These are phyloP conservation scores for Drosophila yakuba DNA, from an alignment of 1,140 invertebrate genomes.

Conservation along the genomic window DNA sequence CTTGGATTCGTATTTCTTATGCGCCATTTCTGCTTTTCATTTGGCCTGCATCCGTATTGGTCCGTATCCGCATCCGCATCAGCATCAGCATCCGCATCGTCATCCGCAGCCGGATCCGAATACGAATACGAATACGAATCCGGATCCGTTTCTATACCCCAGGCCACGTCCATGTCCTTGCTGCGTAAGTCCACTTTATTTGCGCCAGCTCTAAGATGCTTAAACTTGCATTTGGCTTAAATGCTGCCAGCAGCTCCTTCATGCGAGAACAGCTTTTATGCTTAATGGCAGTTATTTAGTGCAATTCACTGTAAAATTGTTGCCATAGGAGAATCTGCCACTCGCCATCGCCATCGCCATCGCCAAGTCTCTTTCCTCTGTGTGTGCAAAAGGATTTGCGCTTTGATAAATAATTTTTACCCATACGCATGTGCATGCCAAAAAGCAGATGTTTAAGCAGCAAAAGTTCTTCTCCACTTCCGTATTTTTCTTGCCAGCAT, in stretches of 20 bases:
- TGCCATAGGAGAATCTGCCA: constrained; percentile 67
- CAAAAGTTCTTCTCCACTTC: constrained; percentile 37
- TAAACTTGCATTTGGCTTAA: constrained; percentile 82
- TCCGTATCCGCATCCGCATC: constrained; percentile 12
- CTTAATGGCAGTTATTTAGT: constrained; percentile 83
- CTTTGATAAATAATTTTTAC: constrained; percentile 70
- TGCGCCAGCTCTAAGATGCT: constrained; percentile 71
- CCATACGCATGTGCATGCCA: constrained; percentile 66
- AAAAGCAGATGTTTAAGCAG: constrained; percentile 62
- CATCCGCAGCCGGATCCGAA: constrained; percentile 14
- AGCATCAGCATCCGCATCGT: not conserved
- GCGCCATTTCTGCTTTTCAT: constrained; percentile 62
- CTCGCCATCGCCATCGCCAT: constrained; percentile 43
- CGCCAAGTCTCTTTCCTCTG: constrained; percentile 25
- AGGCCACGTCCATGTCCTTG: constrained; percentile 31
- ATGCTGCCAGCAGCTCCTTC: constrained; percentile 73
- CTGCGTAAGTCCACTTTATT: constrained; percentile 77
- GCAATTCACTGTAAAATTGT: constrained; percentile 82
- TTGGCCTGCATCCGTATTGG: constrained; percentile 41
- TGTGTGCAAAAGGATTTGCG: constrained; percentile 67
- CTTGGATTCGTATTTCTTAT: constrained; percentile 17
- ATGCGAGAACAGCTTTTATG: constrained; percentile 83
- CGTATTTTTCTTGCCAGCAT: constrained; percentile 44
- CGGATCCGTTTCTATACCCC: constrained; percentile 20
- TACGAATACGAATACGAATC: not conserved